phyloP scores from a whole-genome alignment of 1,140 invertebrate genomes.

The Drosophila guanche region DNA sequence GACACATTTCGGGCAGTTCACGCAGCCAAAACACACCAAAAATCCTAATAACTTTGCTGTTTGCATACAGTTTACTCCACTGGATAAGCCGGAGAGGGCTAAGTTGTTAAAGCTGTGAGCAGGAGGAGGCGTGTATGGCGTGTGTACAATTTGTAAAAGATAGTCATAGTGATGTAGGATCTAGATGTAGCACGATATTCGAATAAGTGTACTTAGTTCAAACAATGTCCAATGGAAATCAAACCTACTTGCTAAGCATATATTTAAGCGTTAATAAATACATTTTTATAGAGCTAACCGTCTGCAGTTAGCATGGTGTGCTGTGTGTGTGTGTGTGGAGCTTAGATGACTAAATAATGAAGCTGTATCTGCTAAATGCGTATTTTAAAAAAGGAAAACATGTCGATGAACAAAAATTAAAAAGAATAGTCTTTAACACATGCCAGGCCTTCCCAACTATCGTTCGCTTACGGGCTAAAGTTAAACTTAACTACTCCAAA shows the following conservation, averaged over 20 bases:
- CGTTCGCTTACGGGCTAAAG: constrained; percentile 28
- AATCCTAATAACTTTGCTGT: constrained; percentile 17
- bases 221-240: constrained; percentile 57
- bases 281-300: constrained; percentile 56
- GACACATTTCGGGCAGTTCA: constrained; percentile 62
- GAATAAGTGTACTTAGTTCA: constrained; percentile 73
- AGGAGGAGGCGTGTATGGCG: neutral
- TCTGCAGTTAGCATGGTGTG: constrained; percentile 24
- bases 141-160: constrained; percentile 39
- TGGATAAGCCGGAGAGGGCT: constrained; percentile 33
- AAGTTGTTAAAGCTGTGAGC: constrained; percentile 34
- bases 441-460: constrained; percentile 1
- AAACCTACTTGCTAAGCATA: constrained; percentile 65
- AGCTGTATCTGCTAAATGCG: constrained; percentile 13
- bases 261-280: constrained; percentile 79
- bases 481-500: constrained; percentile 39
- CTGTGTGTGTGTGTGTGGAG: neutral
- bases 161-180: constrained; percentile 66
- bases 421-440: constrained; percentile 24
- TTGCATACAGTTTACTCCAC: constrained; percentile 30
- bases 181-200: constrained; percentile 25
- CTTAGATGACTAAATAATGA: constrained; percentile 54
- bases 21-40: constrained; percentile 39
- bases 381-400: constrained; percentile 47
- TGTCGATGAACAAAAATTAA: constrained; percentile 55